Evolutionary conservation across 2,888 invertebrate species (phyloP), one percentile per base, ranked within the genome.

Genomic region (Lissonota sp.): DNA sequence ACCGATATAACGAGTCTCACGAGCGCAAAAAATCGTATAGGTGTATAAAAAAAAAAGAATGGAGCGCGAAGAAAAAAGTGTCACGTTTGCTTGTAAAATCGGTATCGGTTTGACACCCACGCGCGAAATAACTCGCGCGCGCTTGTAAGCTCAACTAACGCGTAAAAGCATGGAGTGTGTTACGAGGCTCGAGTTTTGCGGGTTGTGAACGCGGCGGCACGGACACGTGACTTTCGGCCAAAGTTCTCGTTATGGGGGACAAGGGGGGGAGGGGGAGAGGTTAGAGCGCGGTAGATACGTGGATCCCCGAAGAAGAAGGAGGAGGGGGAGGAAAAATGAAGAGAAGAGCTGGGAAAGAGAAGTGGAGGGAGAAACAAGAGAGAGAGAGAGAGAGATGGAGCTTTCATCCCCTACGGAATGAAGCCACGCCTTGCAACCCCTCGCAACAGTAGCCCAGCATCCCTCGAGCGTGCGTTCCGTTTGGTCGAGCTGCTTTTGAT

Each of bases 361-460:
- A n/a, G 16, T 44, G 49, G 37, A 5, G 16, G 8, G 44, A 51
- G 66, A 57, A 26, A 26, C 26, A 26, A 26, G 66, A 49, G 64
- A 8, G 40, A 37, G 49, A 64, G 40, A 16, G 39, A 55, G 46
- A 64, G 64, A 51, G 84, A 84, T 39, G 82, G 87, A 88, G 88
- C 88, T 89, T 89, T 90, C 90, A 90, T 89, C 94, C 94, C 95
- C 83, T 94, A 90, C 95, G 94, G 26, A 93, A 84, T 94, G 93
- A 88, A 94, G 94, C 94, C 95, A 94, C 93, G 95, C 95, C 91
- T 94, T 94, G 89, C 95, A 94, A 89, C 95, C 94, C 26, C 93
- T 95, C 95, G 91, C 94, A 93, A 92, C 94, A 94, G 80, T 93
- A 93, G 94, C 95, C 82, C 95, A 95, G 95, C 93, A 95, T 95